phyloP scores from a whole-genome alignment of 2,888 invertebrate genomes.

The Nomada fucata region DNA sequence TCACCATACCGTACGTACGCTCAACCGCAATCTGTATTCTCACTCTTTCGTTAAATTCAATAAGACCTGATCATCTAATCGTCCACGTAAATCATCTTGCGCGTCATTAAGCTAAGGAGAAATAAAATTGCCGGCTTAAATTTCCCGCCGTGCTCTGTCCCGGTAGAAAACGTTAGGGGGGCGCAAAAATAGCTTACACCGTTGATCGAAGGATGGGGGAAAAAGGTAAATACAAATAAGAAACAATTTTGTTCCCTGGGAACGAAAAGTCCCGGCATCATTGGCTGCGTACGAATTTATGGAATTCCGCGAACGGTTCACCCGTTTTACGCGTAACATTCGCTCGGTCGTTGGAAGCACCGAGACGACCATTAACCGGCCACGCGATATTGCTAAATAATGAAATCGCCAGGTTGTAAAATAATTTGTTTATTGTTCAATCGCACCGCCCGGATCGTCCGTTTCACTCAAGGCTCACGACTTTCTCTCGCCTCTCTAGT shows the following conservation, averaged over 20 bases:
- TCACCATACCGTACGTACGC: not conserved
- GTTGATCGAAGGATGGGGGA: not conserved
- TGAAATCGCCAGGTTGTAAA: slow-evolving; percentile 72
- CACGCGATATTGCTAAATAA: slow-evolving; percentile 73
- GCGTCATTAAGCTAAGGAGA: slow-evolving; percentile 9
- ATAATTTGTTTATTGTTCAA: slow-evolving; percentile 77
- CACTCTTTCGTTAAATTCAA: slow-evolving; percentile 21
- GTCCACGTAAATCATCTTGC: not conserved
- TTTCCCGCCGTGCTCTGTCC: not conserved
- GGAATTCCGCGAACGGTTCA: slow-evolving; percentile 51
- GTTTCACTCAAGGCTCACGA: slow-evolving; percentile 37
- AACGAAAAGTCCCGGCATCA: slow-evolving; percentile 36
- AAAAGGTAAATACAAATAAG: not conserved
- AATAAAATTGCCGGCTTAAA: slow-evolving; percentile 20
- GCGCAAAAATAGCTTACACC: too few relatives aligned
- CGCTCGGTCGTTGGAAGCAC: slow-evolving; percentile 52
- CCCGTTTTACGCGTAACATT: slow-evolving; percentile 45
- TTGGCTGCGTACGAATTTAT: slow-evolving; percentile 35
- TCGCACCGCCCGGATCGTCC: slow-evolving; percentile 21
- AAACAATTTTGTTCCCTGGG: not conserved
- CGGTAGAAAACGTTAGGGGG: not conserved
- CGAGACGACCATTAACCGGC: slow-evolving; percentile 71
- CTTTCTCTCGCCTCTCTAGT: slow-evolving; percentile 3
- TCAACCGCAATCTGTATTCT: not conserved
- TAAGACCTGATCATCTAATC: not conserved